Evolutionary conservation across 64 coral and sea anemone species (phyloP), one percentile per base, ranked within the genome.

Genomic region (Cladopsammia gracilis): DNA sequence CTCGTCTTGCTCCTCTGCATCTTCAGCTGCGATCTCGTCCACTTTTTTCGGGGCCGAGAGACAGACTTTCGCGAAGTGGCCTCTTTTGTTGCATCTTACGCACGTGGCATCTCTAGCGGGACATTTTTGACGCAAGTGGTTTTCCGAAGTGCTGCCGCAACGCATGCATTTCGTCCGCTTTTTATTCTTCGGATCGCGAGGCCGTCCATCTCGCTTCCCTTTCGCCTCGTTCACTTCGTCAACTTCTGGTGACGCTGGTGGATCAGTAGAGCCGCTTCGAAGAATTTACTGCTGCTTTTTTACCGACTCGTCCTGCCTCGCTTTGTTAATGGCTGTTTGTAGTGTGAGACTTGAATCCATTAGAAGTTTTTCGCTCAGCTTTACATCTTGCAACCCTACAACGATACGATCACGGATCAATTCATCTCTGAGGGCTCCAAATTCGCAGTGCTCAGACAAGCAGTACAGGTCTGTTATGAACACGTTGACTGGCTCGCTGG

Each of bases 381-480:
- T 90, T 16, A 8, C 58, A 22, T 93, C 58, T 50, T 77, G 82
- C 25, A 89, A 45, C 16, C 62, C 92, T 19, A 65, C 73, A 16
- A 92, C 24, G 54, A 73, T 92, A 71, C 78, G 65, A 89, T 94
- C 92, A 58, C 75, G 22, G 15, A 94, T 94, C 43, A 89, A 58
- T 65, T 94, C 62, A 20, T 83, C 86, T 64, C 59, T 71, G 12
- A 89, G 92, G 43, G 62, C 56, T 47, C 77, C 76, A 83, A 80
- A 88, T 54, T 70, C 59, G 24, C 43, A 73, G 23, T 87, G 24
- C 24, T 93, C 52, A 62, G 74, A 76, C 25, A 70, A 76, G 71
- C 58, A 79, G 48, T 93, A 66, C 18, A 86, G 58, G 58, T 71
- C 85, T 26, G 67, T 87, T 48, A 87, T 78, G 61, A 72, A 82